Evolutionary conservation across 2,888 invertebrate genomes (phyloP), one percentile per base, ranked within the genome.

Genomic region (Slavum lentiscoides): DNA sequence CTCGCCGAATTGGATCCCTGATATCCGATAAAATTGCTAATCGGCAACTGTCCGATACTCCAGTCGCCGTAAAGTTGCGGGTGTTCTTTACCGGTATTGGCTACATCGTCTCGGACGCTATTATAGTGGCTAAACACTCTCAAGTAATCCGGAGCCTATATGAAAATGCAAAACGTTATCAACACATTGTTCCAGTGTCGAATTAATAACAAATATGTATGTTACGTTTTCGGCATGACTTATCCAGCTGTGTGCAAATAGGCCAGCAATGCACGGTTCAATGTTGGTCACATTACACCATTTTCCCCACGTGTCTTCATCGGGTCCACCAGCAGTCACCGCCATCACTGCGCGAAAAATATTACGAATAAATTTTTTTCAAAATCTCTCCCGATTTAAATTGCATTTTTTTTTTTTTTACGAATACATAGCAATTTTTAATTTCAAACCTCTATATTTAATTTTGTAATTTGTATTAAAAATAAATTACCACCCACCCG

Each of bases 161-260:
- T 15, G 15, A 23, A 53, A 53, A 67, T 4, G 3, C 7, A 21
- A 49, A 43, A 23, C 8, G 49, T 15, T 23, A 17, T 30, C 1
- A 19, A 23, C 0, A 23, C 4, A 30, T 30, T 53, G 19, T 23
- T 68, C 9, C 2, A 49, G 23, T 53, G 8, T 9, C 11, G 5
- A 53, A 68, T 23, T 19, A 39, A 66, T 30, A 62, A 21, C 15
- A 8, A 7, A 21, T 58, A 11, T 13, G 9, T 49, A 49, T 15
- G 6, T 82, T 82, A 87, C 88, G 83, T 85, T 84, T 83, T 90
- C 90, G 58, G 89, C 87, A 85, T 90, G 89, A 84, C 90, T 87
- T 89, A 91, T 89, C 91, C 90, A 91, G 82, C 87, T 89, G 30
- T 90, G 89, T 83, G 89, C 89, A 86, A 90, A 91, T 4, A 89